Evolutionary conservation across 2,888 invertebrate species (phyloP).

Genomic region (Globia sparganii): DNA sequence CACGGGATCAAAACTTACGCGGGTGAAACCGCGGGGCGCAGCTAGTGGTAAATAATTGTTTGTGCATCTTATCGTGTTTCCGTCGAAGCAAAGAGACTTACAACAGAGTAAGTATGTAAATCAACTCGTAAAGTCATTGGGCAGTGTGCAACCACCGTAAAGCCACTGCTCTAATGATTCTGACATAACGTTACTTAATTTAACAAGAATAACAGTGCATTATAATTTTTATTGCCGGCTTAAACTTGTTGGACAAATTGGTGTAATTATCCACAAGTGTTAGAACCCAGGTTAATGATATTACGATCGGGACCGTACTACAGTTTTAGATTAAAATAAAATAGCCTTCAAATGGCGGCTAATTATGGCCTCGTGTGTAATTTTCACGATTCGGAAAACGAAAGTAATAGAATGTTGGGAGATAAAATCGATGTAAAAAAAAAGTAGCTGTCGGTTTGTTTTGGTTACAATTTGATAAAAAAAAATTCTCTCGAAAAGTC

Average conservation of each 20-base stretch:
- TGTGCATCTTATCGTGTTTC: slow-evolving; percentile 7
- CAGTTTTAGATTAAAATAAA: slow-evolving; percentile 57
- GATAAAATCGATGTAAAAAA: slow-evolving; percentile 24
- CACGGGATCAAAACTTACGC: too few species aligned
- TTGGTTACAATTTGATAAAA: slow-evolving; percentile 15
- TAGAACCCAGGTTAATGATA: slow-evolving; percentile 67
- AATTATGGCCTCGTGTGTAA: slow-evolving; percentile 62
- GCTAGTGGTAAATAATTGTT: slow-evolving; percentile 28
- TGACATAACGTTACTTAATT: slow-evolving; percentile 80
- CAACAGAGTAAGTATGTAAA: slow-evolving; percentile 41
- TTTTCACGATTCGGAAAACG: slow-evolving; percentile 56
- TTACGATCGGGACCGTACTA: slow-evolving; percentile 48
- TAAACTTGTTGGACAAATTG: slow-evolving; percentile 72
- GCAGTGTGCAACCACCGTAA: slow-evolving; percentile 59
- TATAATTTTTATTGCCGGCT: slow-evolving; percentile 76
- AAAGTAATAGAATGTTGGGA: slow-evolving; percentile 56
- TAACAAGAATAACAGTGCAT: slow-evolving; percentile 72
- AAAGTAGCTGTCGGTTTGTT: slow-evolving; percentile 21
- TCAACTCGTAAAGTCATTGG: slow-evolving; percentile 41
- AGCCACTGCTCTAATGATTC: slow-evolving; percentile 61
- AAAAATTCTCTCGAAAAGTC: neutral
- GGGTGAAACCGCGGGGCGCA: too few species aligned
- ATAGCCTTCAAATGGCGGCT: slow-evolving; percentile 56
- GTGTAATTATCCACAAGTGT: slow-evolving; percentile 65
- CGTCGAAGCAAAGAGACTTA: slow-evolving; percentile 9